Percentiles rank a stretch among this genome's conserved stretches.
Evolutionary conservation across 2,888 invertebrate species (phyloP).

Genomic region (Palloptera scutellata): DNA sequence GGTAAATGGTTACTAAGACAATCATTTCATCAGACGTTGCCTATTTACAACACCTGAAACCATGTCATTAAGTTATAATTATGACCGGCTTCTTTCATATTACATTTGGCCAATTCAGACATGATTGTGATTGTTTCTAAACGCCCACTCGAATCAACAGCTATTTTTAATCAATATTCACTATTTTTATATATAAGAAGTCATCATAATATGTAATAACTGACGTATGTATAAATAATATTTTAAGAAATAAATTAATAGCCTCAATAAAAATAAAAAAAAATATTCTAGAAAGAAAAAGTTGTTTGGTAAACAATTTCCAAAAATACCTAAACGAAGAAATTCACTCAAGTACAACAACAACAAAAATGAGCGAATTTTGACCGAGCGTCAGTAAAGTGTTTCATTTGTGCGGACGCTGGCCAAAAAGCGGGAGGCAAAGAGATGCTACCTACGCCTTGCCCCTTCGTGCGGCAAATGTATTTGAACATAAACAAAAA

Average conservation of each 20-base stretch:
- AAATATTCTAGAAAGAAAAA: slow-evolving; percentile 39
- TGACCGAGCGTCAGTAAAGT: not conserved
- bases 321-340: slow-evolving; percentile 11
- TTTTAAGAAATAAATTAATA: not conserved
- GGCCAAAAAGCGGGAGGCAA: no score
- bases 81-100: no score
- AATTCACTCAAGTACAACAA: slow-evolving; percentile 17
- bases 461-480: no score
- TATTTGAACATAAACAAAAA: slow-evolving; percentile 19
- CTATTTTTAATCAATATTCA: slow-evolving; percentile 25
- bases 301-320: slow-evolving; percentile 17
- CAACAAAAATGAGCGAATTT: slow-evolving; percentile 10
- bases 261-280: slow-evolving; percentile 25
- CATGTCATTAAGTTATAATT: no score
- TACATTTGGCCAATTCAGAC: not conserved
- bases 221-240: slow-evolving; percentile 17
- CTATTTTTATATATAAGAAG: slow-evolving; percentile 27
- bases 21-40: no score
- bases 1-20: no score
- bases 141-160: slow-evolving; percentile 23
- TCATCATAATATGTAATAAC: slow-evolving; percentile 16
- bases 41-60: no score
- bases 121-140: not conserved
- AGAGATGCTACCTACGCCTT: no score
- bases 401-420: no score